Conservation (phyloP, 2,888 invertebrate genomes). For the Geophilus truncorum region DNA sequence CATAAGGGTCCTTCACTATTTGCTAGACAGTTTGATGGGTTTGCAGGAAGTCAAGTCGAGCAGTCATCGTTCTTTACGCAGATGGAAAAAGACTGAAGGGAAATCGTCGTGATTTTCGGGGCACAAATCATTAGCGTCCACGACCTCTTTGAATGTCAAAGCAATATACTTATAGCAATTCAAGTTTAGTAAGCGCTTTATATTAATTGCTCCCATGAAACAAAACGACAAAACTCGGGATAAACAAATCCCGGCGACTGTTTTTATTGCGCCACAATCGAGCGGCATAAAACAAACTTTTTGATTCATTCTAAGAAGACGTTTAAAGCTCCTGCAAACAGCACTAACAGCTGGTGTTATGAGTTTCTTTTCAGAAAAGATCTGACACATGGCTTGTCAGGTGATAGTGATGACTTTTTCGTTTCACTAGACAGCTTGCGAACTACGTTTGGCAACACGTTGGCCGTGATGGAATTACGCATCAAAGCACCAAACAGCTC, state of each 20-base stretch:
- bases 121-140: no score
- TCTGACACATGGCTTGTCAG: neutral
- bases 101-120: neutral
- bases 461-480: neutral
- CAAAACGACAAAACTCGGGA: no score
- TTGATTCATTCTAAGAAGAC: no score
- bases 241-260: no score
- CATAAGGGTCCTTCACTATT: neutral
- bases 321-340: no score
- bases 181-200: neutral
- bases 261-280: no score
- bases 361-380: no score
- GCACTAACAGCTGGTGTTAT: no score
- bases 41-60: neutral
- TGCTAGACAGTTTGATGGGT: neutral
- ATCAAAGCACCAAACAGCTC: neutral
- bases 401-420: neutral
- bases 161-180: neutral
- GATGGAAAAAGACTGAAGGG: neutral
- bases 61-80: neutral
- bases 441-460: neutral
- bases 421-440: neutral
- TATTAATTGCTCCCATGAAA: neutral
- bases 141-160: neutral
- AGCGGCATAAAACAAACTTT: no score